A percentile compares a stretch with the other conserved stretches of the same genome.
phyloP scores from a whole-genome alignment of 1,140 invertebrate species.

The Drosophila nigromelanica region DNA sequence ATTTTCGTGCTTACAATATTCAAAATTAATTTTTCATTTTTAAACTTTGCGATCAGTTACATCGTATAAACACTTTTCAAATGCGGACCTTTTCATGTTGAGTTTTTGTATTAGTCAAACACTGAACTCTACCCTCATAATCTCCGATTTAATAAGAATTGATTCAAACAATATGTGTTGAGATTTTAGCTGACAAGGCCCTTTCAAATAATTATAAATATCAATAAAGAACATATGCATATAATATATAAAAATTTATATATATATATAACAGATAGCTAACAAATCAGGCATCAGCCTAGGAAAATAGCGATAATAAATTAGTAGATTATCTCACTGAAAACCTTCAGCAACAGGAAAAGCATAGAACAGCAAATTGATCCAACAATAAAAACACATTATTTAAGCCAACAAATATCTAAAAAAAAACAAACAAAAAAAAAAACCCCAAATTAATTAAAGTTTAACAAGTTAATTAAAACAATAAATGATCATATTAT shows the following conservation, averaged over 20 bases:
- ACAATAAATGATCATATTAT: conserved; percentile 66
- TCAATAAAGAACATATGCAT: conserved; percentile 23
- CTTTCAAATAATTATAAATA: conserved; percentile 27
- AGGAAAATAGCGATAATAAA: conserved; percentile 33
- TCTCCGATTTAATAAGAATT: not conserved
- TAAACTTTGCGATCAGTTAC: too few species aligned
- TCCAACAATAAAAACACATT: conserved; percentile 7
- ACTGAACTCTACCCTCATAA: not conserved
- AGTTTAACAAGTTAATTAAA: conserved; percentile 67
- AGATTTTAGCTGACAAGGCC: conserved; percentile 13
- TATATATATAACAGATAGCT: conserved; percentile 21
- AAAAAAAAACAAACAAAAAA: conserved; percentile 19
- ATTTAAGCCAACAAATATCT: conserved; percentile 29
- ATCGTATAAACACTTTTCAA: too few species aligned
- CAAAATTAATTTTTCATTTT: not conserved
- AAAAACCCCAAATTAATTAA: conserved; percentile 47
- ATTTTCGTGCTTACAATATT: not conserved
- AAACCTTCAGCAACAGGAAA: conserved; percentile 17
- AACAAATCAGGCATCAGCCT: conserved; percentile 34
- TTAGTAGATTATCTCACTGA: conserved; percentile 43
- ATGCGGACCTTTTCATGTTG: too few species aligned
- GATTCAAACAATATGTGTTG: not conserved
- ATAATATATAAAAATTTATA: conserved; percentile 17
- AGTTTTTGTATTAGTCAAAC: not conserved
- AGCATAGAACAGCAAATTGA: conserved; percentile 7